phyloP scores from a whole-genome alignment of 2,113 vertebrate species.

The Scortum barcoo region DNA sequence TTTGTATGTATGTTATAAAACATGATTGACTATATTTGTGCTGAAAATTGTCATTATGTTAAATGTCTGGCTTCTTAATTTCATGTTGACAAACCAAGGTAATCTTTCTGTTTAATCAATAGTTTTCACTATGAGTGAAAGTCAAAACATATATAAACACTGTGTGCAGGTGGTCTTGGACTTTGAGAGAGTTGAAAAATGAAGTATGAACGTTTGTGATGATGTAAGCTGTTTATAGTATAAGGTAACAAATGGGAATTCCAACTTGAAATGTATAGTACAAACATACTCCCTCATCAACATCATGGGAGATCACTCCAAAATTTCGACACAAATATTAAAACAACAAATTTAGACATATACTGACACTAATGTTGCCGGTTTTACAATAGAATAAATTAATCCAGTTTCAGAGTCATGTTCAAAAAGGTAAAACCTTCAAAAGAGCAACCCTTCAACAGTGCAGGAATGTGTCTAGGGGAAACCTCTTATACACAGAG shows the following conservation, averaged over 20 bases:
- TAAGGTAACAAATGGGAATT: conserved; percentile 25
- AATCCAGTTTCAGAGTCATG: conserved; percentile 34
- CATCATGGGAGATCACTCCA: background rate
- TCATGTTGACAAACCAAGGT: conserved; percentile 4
- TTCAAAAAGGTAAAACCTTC: conserved; percentile 59
- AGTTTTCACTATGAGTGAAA: background rate
- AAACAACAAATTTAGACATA: background rate
- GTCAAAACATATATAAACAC: conserved; percentile 6
- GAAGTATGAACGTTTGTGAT: background rate
- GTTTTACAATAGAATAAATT: conserved; percentile 37
- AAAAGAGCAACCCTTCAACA: conserved; percentile 62
- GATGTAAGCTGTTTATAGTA: conserved; percentile 12
- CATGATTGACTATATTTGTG: background rate
- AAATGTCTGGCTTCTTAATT: background rate
- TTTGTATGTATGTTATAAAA: background rate
- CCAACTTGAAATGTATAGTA: conserved; percentile 10
- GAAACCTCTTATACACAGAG: conserved; percentile 79
- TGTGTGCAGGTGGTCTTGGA: conserved; percentile 23
- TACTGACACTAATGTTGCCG: background rate
- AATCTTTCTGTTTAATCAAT: background rate
- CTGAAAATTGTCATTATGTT: background rate
- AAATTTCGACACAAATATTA: conserved; percentile 1
- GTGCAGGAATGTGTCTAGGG: conserved; percentile 77
- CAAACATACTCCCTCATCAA: conserved; percentile 1
- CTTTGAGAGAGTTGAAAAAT: conserved; percentile 2